Evolutionary conservation across 1,140 invertebrate species (phyloP), one percentile per base, ranked within the genome.

Genomic region (Atta colombica): DNA sequence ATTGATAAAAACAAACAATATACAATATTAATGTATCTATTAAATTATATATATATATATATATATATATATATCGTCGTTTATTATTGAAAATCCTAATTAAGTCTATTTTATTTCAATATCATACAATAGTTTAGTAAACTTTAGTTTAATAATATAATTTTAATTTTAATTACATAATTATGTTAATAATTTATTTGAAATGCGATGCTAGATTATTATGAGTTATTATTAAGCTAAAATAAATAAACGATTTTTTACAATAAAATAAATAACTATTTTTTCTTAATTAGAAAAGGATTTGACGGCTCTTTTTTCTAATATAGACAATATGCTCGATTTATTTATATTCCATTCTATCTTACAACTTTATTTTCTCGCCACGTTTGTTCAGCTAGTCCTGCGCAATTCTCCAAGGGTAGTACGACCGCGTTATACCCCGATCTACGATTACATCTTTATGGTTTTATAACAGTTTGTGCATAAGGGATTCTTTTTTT

Each of bases 401-500:
- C 68, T n/a, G 68, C 68, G 51, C 39, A 21, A 74, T 74, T 74
- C 39, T 61, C 7, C 25, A 61, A 6, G 10, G 31, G 39, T 49
- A 65, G 14, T 65, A 55, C 7, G 51, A 81, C n/a, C 31, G 18
- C 21, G 39, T 60, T 31, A 82, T 7, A 25, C 25, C 49, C 21
- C 21, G 68, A 5, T 72, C 53, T 60, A n/a, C 87, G 88, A 92
- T 92, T 92, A 92, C 58, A 91, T 90, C 88, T 92, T 91, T 90
- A 92, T 87, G 88, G 86, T 91, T 91, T 91, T 92, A 91, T 85
- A 92, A 88, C 89, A 68, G 74, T 60, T 65, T 53, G 74, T 77
- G 69, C 77, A 58, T 71, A 77, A 87, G 87, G 75, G 65, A 91
- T 90, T 87, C 90, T 81, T 88, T 49, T 69, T 49, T 69, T 69